phyloP scores from a whole-genome alignment of 37 sponge, comb jelly and placozoan species.

The Spongilla lacustris region DNA sequence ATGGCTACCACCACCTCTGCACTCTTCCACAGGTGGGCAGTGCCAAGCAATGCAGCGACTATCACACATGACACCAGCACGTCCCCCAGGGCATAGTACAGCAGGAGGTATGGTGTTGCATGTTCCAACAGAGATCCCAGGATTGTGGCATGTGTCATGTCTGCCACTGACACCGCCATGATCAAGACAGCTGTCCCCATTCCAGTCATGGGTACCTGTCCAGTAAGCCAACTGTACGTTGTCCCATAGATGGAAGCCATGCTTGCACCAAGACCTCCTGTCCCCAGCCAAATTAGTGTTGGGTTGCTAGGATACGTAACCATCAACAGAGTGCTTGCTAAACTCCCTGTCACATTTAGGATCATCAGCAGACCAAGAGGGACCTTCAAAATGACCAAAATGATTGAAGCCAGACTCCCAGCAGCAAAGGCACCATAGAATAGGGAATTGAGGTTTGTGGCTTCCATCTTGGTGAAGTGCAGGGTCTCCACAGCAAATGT shows the following conservation, averaged over 20 bases:
- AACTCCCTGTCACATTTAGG: slow-evolving; percentile 40
- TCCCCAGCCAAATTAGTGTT: slow-evolving; percentile 47
- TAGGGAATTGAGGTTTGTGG: slow-evolving; percentile 41
- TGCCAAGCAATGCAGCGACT: background rate
- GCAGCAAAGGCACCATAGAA: slow-evolving; percentile 74
- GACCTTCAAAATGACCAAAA: slow-evolving; percentile 31
- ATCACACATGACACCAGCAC: slow-evolving; percentile 15
- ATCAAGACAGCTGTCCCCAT: slow-evolving; percentile 37
- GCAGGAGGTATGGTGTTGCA: slow-evolving; percentile 11
- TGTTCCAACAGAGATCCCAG: slow-evolving; percentile 26
- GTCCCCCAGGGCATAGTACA: slow-evolving; percentile 33
- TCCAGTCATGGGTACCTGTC: slow-evolving; percentile 20
- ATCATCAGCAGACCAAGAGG: slow-evolving; percentile 34
- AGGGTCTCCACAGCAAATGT: slow-evolving; percentile 56
- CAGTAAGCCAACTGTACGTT: slow-evolving; percentile 37
- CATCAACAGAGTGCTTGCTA: slow-evolving; percentile 29
- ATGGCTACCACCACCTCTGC: too few species aligned
- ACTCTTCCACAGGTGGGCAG: background rate
- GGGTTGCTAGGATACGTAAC: slow-evolving; percentile 5
- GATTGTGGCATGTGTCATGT: slow-evolving; percentile 27
- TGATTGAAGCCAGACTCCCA: slow-evolving; percentile 25
- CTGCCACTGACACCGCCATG: slow-evolving; percentile 35
- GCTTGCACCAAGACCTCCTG: slow-evolving; percentile 39
- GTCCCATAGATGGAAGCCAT: slow-evolving; percentile 56
- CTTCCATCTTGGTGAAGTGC: slow-evolving; percentile 37